Conservation (phyloP, 2,113 vertebrate species). For the Chionis minor region DNA sequence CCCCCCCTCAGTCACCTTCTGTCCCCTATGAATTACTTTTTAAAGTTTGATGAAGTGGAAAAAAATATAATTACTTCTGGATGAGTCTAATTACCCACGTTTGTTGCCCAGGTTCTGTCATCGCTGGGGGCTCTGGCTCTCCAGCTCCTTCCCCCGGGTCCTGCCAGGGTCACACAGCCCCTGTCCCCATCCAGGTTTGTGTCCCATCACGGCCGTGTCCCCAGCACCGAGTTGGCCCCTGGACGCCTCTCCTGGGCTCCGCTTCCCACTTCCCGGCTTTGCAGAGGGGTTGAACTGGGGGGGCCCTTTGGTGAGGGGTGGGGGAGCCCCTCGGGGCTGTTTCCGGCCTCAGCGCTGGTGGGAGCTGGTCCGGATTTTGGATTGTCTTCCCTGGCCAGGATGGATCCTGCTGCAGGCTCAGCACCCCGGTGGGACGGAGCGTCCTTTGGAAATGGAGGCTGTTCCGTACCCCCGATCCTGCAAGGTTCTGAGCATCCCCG, state of each 20-base stretch:
- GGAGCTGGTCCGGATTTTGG: not conserved
- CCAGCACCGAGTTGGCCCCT: too few species aligned
- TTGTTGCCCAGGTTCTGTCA: slow-evolving; percentile 4
- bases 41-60: not conserved
- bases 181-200: not conserved
- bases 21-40: not conserved
- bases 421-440: fast-evolving
- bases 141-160: not conserved
- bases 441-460: not conserved
- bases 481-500: not conserved
- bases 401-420: not conserved
- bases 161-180: not conserved
- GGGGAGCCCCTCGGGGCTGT: not conserved
- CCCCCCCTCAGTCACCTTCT: not conserved
- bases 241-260: not conserved
- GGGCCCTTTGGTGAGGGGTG: too few species aligned
- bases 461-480: not conserved
- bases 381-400: not conserved
- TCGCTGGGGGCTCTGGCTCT: not conserved
- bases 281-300: not conserved
- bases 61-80: slow-evolving; percentile 26
- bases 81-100: not conserved
- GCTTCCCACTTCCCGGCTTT: not conserved
- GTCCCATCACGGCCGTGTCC: not conserved
- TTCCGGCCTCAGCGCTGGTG: not conserved